Percentiles rank a stretch among this genome's conserved stretches.
These are phyloP conservation scores for Acropternis orthonyx DNA, from an alignment of 2,797 vertebrate genomes.

Conservation along the genomic window DNA sequence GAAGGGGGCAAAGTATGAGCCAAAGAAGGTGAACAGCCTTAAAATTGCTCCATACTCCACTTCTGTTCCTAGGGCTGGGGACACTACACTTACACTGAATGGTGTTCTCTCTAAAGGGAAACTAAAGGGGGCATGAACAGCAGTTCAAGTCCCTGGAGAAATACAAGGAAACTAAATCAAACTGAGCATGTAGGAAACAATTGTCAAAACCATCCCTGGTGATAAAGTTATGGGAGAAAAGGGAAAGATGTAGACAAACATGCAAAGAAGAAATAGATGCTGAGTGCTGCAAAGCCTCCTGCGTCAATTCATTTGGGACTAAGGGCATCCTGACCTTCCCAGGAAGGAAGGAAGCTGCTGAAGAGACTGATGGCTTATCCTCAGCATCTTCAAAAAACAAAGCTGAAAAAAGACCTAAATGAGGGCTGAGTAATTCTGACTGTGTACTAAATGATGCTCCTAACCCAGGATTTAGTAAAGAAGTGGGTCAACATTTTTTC, in stretches of 20 bases:
- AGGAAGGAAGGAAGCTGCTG: not conserved
- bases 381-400: not conserved
- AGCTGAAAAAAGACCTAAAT: not conserved
- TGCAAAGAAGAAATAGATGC: constrained; percentile 4
- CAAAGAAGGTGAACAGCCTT: not conserved
- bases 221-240: constrained; percentile 24
- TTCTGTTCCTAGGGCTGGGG: not conserved
- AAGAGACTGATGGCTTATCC: not conserved
- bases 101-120: not conserved
- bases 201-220: constrained; percentile 33
- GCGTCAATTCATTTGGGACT: not conserved
- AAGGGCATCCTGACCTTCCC: constrained; percentile 13
- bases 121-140: constrained; percentile 27
- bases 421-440: not conserved
- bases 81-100: not conserved
- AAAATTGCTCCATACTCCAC: not conserved
- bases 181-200: constrained; percentile 19
- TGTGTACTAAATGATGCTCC: not conserved
- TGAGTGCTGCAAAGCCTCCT: not conserved
- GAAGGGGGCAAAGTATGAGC: not conserved
- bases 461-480: not conserved
- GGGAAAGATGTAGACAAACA: constrained; percentile 12
- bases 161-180: constrained; percentile 44
- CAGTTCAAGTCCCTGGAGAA: constrained; percentile 22
- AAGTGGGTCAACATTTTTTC: not conserved